A percentile compares a stretch with the other conserved stretches of the same genome.
Evolutionary conservation across 2,797 vertebrate genomes (phyloP).

Genomic region (Acestrorhynchus altus): DNA sequence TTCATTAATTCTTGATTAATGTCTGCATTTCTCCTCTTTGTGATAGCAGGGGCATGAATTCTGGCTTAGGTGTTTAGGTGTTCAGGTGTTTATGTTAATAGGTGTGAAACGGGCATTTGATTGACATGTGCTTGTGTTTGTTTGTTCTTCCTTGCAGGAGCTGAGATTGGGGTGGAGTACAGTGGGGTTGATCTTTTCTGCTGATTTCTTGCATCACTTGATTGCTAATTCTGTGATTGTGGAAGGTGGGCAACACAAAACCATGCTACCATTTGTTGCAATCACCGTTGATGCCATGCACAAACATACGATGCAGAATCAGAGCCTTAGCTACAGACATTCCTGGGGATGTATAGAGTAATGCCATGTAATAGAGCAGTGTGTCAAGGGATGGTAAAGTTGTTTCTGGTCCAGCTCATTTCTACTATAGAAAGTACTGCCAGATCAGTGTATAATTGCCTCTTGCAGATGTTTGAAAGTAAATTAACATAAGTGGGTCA

Average conservation of each 20-base stretch:
- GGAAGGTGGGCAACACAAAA: not conserved
- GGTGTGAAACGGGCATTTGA: not conserved
- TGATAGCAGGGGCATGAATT: not conserved
- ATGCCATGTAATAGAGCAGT: not conserved
- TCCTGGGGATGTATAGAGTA: not conserved
- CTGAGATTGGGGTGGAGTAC: not conserved
- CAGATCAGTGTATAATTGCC: not conserved
- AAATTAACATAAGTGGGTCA: too few species aligned
- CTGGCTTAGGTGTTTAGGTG: too few species aligned
- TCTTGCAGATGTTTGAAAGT: not conserved
- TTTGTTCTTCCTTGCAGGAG: not conserved
- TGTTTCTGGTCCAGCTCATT: not conserved
- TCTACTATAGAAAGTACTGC: not conserved
- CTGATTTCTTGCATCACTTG: slow-evolving; percentile 25
- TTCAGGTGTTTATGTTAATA: slow-evolving; percentile 6
- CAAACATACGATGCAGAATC: not conserved
- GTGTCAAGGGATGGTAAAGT: not conserved
- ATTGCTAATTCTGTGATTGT: slow-evolving; percentile 41
- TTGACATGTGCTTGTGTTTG: not conserved
- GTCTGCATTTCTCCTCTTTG: not conserved
- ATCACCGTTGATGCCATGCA: slow-evolving; percentile 26
- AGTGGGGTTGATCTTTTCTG: not conserved
- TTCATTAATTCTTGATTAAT: too few species aligned
- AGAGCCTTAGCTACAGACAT: not conserved
- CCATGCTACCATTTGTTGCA: not conserved